Evolutionary conservation across 2,888 invertebrate genomes (phyloP).

Genomic region (Trichogramma dendrolimi): DNA sequence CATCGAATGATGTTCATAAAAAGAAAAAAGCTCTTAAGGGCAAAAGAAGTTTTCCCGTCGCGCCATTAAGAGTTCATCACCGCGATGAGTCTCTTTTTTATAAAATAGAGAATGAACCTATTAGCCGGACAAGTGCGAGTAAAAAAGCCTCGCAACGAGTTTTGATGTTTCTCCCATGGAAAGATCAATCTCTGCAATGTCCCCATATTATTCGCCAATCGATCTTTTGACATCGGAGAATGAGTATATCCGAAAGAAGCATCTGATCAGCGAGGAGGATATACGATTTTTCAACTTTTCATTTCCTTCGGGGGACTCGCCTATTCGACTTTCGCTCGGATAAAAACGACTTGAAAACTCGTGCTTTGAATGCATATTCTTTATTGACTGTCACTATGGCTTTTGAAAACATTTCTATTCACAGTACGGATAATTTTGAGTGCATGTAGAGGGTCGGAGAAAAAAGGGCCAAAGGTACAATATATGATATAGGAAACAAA

Average conservation of each 20-base stretch:
- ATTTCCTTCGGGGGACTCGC: conserved; percentile 17
- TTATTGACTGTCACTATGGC: no score
- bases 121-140: not conserved
- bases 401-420: no score
- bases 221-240: conserved; percentile 22
- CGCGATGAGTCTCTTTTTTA: no score
- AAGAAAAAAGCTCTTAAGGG: no score
- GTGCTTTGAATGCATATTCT: not conserved
- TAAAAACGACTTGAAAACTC: not conserved
- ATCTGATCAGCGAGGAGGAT: conserved; percentile 22
- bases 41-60: no score
- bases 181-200: conserved; percentile 1
- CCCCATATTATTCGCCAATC: conserved; percentile 13
- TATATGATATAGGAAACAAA: no score
- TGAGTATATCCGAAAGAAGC: conserved; percentile 20
- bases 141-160: not conserved
- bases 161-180: conserved; percentile 1
- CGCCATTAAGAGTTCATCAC: no score
- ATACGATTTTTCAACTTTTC: conserved; percentile 29
- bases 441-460: no score
- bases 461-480: no score
- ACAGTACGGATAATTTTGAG: no score
- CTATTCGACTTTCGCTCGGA: not conserved
- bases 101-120: no score
- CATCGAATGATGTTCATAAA: no score